Evolutionary conservation across 2,888 invertebrate species (phyloP).

Genomic region (Tortricodes alternella): DNA sequence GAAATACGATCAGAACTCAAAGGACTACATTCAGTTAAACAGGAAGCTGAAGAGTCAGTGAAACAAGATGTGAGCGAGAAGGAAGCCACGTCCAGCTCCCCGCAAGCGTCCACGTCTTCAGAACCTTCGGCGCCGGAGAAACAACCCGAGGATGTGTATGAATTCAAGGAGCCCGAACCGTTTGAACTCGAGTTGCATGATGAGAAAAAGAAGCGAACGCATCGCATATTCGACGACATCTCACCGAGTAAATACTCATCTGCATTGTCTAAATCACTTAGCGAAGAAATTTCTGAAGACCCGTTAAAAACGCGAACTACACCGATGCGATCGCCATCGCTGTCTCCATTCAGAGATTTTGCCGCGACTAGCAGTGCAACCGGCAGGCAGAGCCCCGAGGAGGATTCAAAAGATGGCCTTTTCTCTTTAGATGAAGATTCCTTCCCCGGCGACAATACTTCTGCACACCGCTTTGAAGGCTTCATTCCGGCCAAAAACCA

Average conservation of each 20-base stretch:
- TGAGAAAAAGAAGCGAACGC: constrained; percentile 77
- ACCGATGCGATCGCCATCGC: constrained; percentile 65
- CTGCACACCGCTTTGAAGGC: constrained; percentile 79
- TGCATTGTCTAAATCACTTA: constrained; percentile 70
- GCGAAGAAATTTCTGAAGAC: constrained; percentile 82
- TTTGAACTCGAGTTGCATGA: constrained; percentile 91
- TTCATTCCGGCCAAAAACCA: constrained; percentile 82
- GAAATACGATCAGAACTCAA: constrained; percentile 93
- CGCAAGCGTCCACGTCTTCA: constrained; percentile 41
- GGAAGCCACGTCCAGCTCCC: constrained; percentile 41
- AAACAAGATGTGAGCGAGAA: constrained; percentile 60
- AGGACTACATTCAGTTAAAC: constrained; percentile 84
- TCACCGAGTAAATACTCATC: constrained; percentile 77
- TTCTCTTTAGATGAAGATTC: constrained; percentile 84
- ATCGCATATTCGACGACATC: constrained; percentile 78
- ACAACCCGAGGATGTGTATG: constrained; percentile 88
- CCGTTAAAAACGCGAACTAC: constrained; percentile 58
- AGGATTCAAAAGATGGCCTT: constrained; percentile 83
- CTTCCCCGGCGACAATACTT: constrained; percentile 81
- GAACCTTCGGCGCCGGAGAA: constrained; percentile 61
- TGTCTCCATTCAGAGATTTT: constrained; percentile 75
- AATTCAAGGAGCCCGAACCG: constrained; percentile 94
- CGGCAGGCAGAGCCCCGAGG: constrained; percentile 84
- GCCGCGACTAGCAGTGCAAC: constrained; percentile 78
- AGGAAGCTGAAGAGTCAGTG: constrained; percentile 64